Evolutionary conservation across 1,140 invertebrate genomes (phyloP).

Genomic region (Chionoecetes opilio): DNA sequence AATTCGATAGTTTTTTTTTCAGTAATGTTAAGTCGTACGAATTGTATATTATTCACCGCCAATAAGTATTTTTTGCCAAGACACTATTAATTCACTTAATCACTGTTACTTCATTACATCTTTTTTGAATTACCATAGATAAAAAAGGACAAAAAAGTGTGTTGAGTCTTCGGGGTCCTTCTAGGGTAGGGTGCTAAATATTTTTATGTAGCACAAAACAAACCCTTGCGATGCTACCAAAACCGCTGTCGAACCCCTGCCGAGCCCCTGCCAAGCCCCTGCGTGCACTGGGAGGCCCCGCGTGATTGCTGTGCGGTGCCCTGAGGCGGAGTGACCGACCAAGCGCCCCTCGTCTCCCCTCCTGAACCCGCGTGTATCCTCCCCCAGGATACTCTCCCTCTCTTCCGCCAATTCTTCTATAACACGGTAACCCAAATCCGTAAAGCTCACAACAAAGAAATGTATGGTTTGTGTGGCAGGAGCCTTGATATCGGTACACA

Average conservation of each 20-base stretch:
- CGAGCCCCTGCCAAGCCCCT: background rate
- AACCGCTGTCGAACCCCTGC: background rate
- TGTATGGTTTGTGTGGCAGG: background rate
- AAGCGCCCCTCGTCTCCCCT: background rate
- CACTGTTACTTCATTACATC: too few species aligned
- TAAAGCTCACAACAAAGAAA: background rate
- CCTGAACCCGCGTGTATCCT: background rate
- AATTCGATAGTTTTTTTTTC: too few species aligned
- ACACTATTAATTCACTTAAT: too few species aligned
- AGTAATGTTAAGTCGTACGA: too few species aligned
- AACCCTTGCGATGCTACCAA: constrained; percentile 5
- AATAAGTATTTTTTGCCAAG: too few species aligned
- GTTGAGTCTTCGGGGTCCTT: too few species aligned
- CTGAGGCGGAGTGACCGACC: background rate
- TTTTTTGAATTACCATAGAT: too few species aligned
- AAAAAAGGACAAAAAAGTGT: too few species aligned
- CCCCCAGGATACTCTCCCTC: background rate
- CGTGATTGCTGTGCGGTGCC: constrained; percentile 23
- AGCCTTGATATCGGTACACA: background rate
- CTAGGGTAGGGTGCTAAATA: background rate
- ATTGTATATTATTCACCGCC: too few species aligned
- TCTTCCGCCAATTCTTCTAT: constrained; percentile 18
- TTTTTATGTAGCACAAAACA: background rate
- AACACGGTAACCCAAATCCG: background rate
- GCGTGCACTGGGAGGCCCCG: background rate